These are phyloP conservation scores for Coryphaenoides rupestris DNA, from an alignment of 2,113 vertebrate genomes.

Conservation along the genomic window DNA sequence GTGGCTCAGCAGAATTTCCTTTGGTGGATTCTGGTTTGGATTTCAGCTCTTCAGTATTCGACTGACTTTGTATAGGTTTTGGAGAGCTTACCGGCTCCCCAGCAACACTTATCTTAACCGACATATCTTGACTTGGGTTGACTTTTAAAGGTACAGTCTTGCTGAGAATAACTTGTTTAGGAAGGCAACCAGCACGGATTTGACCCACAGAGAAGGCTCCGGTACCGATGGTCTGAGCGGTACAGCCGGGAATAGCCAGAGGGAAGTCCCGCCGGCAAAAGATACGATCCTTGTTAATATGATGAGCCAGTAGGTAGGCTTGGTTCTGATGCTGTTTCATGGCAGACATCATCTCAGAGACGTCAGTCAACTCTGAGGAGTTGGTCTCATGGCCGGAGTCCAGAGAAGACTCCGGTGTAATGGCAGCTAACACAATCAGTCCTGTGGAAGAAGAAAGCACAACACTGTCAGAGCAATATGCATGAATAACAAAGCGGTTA, in stretches of 20 bases:
- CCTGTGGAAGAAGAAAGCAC: conserved; percentile 74
- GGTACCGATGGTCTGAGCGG: conserved; percentile 86
- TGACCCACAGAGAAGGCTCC: conserved; percentile 81
- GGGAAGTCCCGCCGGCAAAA: conserved; percentile 90
- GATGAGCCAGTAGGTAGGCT: conserved; percentile 91
- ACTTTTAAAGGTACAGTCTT: conserved; percentile 80
- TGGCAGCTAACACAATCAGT: conserved; percentile 95
- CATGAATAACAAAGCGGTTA: conserved; percentile 7
- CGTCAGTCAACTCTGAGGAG: conserved; percentile 93
- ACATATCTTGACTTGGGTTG: conserved; percentile 63
- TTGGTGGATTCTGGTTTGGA: conserved; percentile 55
- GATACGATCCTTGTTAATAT: conserved; percentile 91
- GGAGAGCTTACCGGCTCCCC: conserved; percentile 60
- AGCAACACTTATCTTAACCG: conserved; percentile 52
- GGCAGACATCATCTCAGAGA: conserved; percentile 94
- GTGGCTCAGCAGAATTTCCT: conserved; percentile 43
- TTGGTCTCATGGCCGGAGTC: conserved; percentile 98
- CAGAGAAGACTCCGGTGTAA: conserved; percentile 95
- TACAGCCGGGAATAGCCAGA: conserved; percentile 86
- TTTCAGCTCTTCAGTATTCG: conserved; percentile 59
- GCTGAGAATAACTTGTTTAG: conserved; percentile 72
- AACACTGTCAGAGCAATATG: conserved; percentile 38
- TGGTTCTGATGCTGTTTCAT: conserved; percentile 97
- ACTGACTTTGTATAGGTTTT: conserved; percentile 56
- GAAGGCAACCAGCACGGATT: conserved; percentile 74